phyloP scores from a whole-genome alignment of 2,888 invertebrate genomes.

The Netelia melanura region DNA sequence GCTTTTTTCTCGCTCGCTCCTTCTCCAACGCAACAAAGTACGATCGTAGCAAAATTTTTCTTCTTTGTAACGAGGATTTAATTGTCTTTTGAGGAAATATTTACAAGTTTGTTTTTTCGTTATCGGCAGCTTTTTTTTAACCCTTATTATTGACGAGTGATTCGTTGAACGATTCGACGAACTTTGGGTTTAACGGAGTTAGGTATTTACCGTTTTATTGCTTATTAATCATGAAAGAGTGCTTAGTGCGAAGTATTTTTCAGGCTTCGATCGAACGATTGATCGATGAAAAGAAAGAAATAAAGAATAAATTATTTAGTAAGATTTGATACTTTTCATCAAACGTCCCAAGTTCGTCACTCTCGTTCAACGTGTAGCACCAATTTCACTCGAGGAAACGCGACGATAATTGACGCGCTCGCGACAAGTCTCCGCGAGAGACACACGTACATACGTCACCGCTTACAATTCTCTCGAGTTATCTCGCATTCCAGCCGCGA shows the following conservation, averaged over 20 bases:
- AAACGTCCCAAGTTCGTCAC: constrained; percentile 48
- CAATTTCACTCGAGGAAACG: constrained; percentile 63
- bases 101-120: too few relatives aligned
- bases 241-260: too few relatives aligned
- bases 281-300: constrained; percentile 1
- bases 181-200: too few relatives aligned
- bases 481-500: constrained; percentile 80
- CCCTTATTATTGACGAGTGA: too few relatives aligned
- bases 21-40: constrained; percentile 2
- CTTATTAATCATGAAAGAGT: too few relatives aligned
- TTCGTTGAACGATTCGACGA: too few relatives aligned
- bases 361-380: constrained; percentile 48
- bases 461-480: constrained; percentile 75
- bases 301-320: not conserved
- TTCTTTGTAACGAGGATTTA: not conserved
- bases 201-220: too few relatives aligned
- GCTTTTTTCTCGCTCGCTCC: not conserved
- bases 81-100: too few relatives aligned
- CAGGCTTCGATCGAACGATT: not conserved
- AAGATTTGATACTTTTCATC: constrained; percentile 20
- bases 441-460: constrained; percentile 67
- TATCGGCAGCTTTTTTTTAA: too few relatives aligned
- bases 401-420: constrained; percentile 66
- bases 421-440: constrained; percentile 47
- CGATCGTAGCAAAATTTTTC: not conserved